These are phyloP conservation scores for Calameuta pallipes DNA, from an alignment of 2,888 invertebrate genomes.

Conservation along the genomic window DNA sequence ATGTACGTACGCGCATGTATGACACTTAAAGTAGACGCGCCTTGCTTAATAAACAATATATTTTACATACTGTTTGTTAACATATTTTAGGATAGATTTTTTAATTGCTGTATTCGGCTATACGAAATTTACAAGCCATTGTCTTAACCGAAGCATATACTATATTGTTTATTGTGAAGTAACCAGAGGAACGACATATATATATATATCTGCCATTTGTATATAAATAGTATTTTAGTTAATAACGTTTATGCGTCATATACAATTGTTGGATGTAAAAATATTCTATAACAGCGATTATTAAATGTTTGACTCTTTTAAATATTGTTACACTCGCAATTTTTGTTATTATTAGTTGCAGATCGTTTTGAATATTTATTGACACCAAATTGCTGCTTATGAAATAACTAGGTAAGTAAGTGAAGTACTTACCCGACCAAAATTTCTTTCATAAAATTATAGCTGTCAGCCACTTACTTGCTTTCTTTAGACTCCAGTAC, in stretches of 20 bases:
- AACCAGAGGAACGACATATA: not conserved
- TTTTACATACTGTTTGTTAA: not conserved
- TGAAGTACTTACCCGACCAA: not conserved
- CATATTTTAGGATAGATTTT: not conserved
- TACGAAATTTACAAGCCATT: not conserved
- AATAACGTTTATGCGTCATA: not conserved
- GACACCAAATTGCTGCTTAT: not conserved
- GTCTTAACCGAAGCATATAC: not conserved
- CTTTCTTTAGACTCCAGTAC: not conserved
- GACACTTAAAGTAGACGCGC: not conserved
- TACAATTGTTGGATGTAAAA: not conserved
- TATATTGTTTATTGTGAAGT: not conserved
- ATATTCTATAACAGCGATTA: not conserved
- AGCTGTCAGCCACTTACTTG: not conserved
- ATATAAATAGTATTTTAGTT: not conserved
- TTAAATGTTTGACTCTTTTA: not conserved
- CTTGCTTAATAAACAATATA: not conserved
- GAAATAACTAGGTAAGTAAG: not conserved
- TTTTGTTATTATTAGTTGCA: not conserved
- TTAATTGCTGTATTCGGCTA: not conserved
- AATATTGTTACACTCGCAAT: not conserved
- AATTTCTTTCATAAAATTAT: not conserved
- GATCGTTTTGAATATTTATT: not conserved
- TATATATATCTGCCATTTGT: not conserved
- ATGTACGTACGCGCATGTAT: not conserved